Conservation (phyloP, 2,888 invertebrate genomes). For the Neria commutata region DNA sequence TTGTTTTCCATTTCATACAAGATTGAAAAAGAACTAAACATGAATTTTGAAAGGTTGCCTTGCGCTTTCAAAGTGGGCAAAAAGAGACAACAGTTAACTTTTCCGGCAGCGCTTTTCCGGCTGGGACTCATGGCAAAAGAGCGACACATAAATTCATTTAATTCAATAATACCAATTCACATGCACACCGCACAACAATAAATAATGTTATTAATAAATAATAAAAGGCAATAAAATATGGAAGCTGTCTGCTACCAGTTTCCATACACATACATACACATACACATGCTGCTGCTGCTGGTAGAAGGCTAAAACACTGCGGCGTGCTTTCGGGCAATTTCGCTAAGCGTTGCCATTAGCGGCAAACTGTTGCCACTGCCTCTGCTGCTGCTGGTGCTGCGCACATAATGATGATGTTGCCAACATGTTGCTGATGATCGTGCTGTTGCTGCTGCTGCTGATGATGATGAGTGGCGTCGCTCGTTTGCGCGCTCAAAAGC, state of each 20-base stretch:
- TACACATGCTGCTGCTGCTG: slow-evolving; percentile 3
- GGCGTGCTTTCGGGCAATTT: not conserved
- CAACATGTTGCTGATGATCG: slow-evolving; percentile 6
- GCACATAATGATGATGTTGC: slow-evolving; percentile 8
- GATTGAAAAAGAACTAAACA: too few relatives aligned
- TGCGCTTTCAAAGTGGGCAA: too few relatives aligned
- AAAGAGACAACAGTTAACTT: too few relatives aligned
- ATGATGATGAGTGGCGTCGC: not conserved
- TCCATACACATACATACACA: slow-evolving; percentile 5
- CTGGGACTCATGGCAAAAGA: not conserved
- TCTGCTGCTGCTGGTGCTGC: not conserved
- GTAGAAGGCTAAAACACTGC: not conserved
- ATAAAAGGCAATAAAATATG: slow-evolving; percentile 56
- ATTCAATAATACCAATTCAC: slow-evolving; percentile 48
- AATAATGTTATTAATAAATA: slow-evolving; percentile 61
- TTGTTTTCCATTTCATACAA: too few relatives aligned
- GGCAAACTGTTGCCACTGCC: not conserved
- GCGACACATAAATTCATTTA: slow-evolving; percentile 33
- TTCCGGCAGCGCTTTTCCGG: too few relatives aligned
- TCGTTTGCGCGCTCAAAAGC: slow-evolving; percentile 14
- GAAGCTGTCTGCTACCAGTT: slow-evolving; percentile 37
- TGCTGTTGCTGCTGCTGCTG: slow-evolving; percentile 6
- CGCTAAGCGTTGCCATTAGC: not conserved
- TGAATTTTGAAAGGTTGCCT: too few relatives aligned
- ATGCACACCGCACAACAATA: slow-evolving; percentile 59